Evolutionary conservation across 2,113 vertebrate genomes (phyloP).

Genomic region (Desmodus rotundus): DNA sequence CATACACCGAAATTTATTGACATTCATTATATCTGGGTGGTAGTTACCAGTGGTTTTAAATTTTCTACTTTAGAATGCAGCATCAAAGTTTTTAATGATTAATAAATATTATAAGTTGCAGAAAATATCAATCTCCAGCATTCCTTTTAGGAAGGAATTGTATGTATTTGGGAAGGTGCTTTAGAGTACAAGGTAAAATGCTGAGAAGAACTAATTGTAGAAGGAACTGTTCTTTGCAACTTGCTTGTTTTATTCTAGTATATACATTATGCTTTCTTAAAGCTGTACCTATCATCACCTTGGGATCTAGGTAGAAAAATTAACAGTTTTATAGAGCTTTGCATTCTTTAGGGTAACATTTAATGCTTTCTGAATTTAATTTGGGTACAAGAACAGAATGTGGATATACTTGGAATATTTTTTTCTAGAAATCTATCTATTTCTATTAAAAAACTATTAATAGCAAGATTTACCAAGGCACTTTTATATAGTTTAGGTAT

Average conservation of each 20-base stretch:
- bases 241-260: not conserved
- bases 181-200: not conserved
- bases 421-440: constrained; percentile 1
- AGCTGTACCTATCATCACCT: not conserved
- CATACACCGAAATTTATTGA: not conserved
- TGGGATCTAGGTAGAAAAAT: not conserved
- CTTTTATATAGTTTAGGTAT: not conserved
- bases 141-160: not conserved
- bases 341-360: not conserved
- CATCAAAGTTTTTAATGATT: not conserved
- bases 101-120: not conserved
- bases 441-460: not conserved
- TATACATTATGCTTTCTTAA: not conserved
- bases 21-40: not conserved
- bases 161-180: not conserved
- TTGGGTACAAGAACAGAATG: not conserved
- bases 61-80: not conserved
- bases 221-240: not conserved
- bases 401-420: constrained; percentile 35
- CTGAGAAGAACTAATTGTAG: not conserved
- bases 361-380: not conserved
- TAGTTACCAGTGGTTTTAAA: not conserved
- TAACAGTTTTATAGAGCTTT: not conserved
- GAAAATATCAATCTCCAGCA: not conserved
- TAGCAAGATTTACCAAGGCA: not conserved